A percentile compares a stretch with the other conserved stretches of the same genome.
These are phyloP conservation scores for Nomia melanderi DNA, from an alignment of 1,140 invertebrate species.

Conservation along the genomic window DNA sequence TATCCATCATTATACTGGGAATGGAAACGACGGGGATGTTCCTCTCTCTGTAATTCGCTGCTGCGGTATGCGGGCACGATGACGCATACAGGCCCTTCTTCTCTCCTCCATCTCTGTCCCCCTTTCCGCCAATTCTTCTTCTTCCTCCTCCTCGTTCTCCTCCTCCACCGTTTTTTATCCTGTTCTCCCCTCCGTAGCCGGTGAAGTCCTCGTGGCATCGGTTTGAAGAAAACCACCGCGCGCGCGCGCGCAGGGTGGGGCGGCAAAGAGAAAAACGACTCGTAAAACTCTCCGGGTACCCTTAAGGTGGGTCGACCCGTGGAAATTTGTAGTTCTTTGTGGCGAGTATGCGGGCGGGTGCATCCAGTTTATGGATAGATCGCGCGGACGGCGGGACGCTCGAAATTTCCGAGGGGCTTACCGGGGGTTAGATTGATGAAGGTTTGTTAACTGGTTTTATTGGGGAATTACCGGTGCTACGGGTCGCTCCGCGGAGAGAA, in stretches of 20 bases:
- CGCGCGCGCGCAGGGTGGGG: background rate
- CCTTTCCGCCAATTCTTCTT: background rate
- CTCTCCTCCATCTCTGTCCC: too few relatives aligned
- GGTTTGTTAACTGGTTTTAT: constrained; percentile 14
- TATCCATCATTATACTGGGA: constrained; percentile 42
- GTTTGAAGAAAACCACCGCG: constrained; percentile 17
- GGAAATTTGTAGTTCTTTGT: constrained; percentile 20
- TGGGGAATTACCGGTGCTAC: background rate
- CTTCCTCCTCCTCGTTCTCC: background rate
- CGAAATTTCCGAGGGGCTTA: background rate
- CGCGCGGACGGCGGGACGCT: background rate
- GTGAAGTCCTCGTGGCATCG: background rate
- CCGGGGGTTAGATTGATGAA: constrained; percentile 1
- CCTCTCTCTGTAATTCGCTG: constrained; percentile 47
- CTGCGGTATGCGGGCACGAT: constrained; percentile 46
- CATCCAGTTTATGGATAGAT: constrained; percentile 12
- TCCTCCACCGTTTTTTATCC: background rate
- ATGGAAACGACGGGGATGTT: constrained; percentile 17
- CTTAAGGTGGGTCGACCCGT: background rate
- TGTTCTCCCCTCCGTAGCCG: background rate
- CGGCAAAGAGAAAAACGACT: background rate
- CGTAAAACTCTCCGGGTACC: background rate
- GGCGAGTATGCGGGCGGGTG: constrained; percentile 3
- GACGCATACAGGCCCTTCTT: constrained; percentile 22
- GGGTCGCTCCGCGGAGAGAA: background rate